Base-by-base conservation (phyloP, 2,113 vertebrate genomes). In the Porphyrio hochstetteri region DNA sequence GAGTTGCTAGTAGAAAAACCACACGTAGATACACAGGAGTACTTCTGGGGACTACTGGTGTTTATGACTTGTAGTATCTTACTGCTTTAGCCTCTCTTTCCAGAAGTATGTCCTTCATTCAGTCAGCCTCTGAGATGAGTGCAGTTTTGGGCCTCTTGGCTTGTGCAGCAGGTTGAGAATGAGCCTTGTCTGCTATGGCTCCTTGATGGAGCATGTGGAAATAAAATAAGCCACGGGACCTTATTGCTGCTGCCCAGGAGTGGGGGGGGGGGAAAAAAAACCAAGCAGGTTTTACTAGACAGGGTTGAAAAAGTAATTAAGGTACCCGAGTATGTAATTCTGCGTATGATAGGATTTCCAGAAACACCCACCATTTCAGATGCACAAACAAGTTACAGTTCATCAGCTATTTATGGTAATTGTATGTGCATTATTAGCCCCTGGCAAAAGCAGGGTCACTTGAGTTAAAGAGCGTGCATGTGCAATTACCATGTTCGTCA, bases 391-490 rank as follows among this genome's bases (percentile, higher is more conserved):
- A 78, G 83, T 92, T 86, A 63, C 71, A 88, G 69, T 89, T 92
- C 77, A 92, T 92, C 91, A 87, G 84, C 69, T 95, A 7, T 92
- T 86, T 78, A 77, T 92, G 93, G 83, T 78, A 89, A 89, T 82
- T 84, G 71, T 72, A 53, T 94, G 93, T 95, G 72, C 65, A 21
- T 91, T 91, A 53, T 82, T 92, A 15, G 81, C 95, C 92, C 36
- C 76, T 52, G 94, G 92, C 95, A 81, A 83, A 59, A 92, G 52
- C 76, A 56, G 86, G 76, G 94, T 95, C 94, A 70, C 80, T 94
- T 77, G 82, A 93, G 92, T 95, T 97, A 88, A 94, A 78, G 80
- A 86, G 72, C 0, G 0, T 74, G 88, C 60, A 16, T 84, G 88
- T 86, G 52, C 88, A 74, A 16, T 93, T 67, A 16, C 86, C 0